Evolutionary conservation across 2,797 vertebrate genomes (phyloP), one percentile per base, ranked within the genome.

Genomic region (Gambusia yucatana): DNA sequence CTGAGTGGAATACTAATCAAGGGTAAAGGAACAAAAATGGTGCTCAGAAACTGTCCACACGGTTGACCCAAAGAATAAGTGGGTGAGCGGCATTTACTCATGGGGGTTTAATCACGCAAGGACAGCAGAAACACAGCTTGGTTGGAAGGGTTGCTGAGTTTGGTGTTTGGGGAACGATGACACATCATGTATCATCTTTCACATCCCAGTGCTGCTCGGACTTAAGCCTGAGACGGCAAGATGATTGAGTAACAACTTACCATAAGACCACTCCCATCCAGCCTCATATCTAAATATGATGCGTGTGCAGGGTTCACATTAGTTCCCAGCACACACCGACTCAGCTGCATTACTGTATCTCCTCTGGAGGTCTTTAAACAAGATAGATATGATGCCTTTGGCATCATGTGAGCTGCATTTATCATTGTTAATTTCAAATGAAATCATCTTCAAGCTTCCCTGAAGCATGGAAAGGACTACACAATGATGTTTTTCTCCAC

Each of bases 161-260:
- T 80, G 89, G 87, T 80, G 84, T 86, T 87, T 82, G 84, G 88
- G 90, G 89, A 93, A 89, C 91, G 91, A 90, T 95, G 94, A 95
- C 94, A 94, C 94, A 95, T 93, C 85, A 80, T 90, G 92, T 82
- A 92, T 94, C 90, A 89, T 88, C 73, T 92, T 93, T 93, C 91
- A 86, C 47, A 50, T 90, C 89, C 90, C 91, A 88, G 73, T 43
- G 69, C 84, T 86, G 87, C 85, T 86, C 90, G 78, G 79, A 91
- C 80, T 90, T 85, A 90, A 92, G 87, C 93, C 82, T 90, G 59
- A 71, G 72, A 91, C 88, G 86, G 84, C 86, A 87, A 70, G 59
- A 87, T 93, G 91, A 93, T 93, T 93, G 93, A 93, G 93, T 93
- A 95, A 94, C 89, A 93, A 87, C 85, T 94, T 91, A 92, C 93